Evolutionary conservation across 2,113 vertebrate genomes (phyloP).

Genomic region (Reinhardtius hippoglossoides): DNA sequence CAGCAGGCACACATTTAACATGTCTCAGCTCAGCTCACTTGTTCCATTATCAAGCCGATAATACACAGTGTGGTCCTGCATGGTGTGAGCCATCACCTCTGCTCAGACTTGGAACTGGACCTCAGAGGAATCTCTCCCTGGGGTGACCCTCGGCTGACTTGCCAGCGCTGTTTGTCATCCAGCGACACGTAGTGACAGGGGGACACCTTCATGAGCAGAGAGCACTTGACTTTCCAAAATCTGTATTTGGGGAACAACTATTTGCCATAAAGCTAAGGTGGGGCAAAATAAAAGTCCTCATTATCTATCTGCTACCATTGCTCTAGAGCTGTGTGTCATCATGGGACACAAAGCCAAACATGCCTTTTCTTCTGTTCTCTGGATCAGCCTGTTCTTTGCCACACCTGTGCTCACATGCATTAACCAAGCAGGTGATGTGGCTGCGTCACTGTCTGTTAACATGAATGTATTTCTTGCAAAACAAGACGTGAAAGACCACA

Average conservation of each 20-base stretch:
- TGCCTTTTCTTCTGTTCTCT: not conserved
- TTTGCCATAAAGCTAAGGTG: too few species aligned
- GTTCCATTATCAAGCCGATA: not conserved
- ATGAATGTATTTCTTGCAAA: slow-evolving; percentile 21
- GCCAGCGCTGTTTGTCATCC: not conserved
- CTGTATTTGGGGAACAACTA: too few species aligned
- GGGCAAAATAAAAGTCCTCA: too few species aligned
- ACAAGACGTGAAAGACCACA: not conserved
- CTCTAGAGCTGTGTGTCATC: not conserved
- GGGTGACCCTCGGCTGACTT: slow-evolving; percentile 27
- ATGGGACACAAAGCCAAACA: not conserved
- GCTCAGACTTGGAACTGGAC: slow-evolving; percentile 45
- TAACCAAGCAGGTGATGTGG: not conserved
- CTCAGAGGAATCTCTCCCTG: slow-evolving; percentile 18
- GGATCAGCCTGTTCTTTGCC: slow-evolving; percentile 2
- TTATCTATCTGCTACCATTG: too few species aligned
- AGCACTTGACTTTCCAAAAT: too few species aligned
- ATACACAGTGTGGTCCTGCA: not conserved
- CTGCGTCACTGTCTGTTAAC: not conserved
- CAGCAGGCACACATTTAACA: not conserved
- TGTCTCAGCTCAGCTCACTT: not conserved
- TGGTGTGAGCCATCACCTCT: slow-evolving; percentile 23
- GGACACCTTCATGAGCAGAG: too few species aligned
- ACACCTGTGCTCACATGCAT: not conserved
- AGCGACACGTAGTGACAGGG: not conserved